phyloP scores from a whole-genome alignment of 2,888 invertebrate species.

The Phorcus lineatus region DNA sequence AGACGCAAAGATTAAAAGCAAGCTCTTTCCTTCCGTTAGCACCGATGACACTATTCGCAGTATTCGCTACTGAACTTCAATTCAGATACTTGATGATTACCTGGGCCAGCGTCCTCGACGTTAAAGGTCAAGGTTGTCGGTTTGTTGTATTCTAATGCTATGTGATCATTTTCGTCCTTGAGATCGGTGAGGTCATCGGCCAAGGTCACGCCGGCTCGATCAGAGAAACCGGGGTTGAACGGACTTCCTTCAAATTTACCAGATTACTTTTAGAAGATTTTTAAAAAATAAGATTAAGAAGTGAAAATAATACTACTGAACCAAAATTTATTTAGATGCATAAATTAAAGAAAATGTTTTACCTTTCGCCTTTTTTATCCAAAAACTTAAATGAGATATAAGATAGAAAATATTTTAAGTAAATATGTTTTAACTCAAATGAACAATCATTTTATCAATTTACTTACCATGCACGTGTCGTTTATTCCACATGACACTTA shows the following conservation, averaged over 20 bases:
- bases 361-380: too few relatives aligned
- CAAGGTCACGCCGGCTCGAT: conserved; percentile 83
- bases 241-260: conserved; percentile 82
- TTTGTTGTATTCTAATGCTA: conserved; percentile 76
- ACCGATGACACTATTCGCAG: not conserved
- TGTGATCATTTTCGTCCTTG: conserved; percentile 81
- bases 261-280: too few relatives aligned
- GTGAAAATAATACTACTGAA: too few relatives aligned
- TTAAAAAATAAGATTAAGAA: too few relatives aligned
- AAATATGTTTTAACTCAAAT: too few relatives aligned
- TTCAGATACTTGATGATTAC: conserved; percentile 44
- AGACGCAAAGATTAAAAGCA: not conserved
- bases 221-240: conserved; percentile 86
- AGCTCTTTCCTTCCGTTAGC: not conserved
- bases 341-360: too few relatives aligned
- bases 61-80: not conserved
- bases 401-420: too few relatives aligned
- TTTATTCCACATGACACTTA: conserved; percentile 84
- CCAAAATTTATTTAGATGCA: too few relatives aligned
- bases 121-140: conserved; percentile 84
- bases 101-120: conserved; percentile 90
- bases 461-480: conserved; percentile 76
- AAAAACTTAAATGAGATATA: too few relatives aligned
- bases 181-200: conserved; percentile 91
- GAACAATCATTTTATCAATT: too few relatives aligned